Evolutionary conservation across 2,888 invertebrate genomes (phyloP).

Genomic region (Dioctria rufipes): DNA sequence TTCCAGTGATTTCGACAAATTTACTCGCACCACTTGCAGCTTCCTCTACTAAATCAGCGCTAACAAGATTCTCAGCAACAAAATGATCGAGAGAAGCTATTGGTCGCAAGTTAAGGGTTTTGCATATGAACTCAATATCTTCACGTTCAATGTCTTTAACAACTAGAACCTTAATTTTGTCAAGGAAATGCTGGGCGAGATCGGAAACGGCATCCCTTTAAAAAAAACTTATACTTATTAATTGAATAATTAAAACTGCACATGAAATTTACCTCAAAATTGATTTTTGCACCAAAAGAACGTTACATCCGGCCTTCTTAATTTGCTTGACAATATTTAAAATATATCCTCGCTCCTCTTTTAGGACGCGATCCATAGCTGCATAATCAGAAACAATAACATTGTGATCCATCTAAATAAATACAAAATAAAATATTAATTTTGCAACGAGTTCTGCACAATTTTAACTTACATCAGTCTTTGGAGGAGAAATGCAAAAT

Average conservation of each 20-base stretch:
- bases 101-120: conserved; percentile 93
- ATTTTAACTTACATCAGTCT: conserved; percentile 96
- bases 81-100: conserved; percentile 99
- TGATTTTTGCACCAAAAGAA: conserved; percentile 90
- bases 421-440: conserved; percentile 59
- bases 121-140: conserved; percentile 98
- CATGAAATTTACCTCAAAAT: conserved; percentile 76
- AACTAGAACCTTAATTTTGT: conserved; percentile 99
- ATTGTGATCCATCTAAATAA: conserved; percentile 92
- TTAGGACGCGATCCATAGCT: conserved; percentile 99
- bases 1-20: conserved; percentile 94
- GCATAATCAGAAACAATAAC: conserved; percentile 98
- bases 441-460: not conserved
- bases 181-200: conserved; percentile 96
- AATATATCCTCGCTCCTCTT: conserved; percentile 98
- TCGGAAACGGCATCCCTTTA: conserved; percentile 95
- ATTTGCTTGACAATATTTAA: conserved; percentile 99
- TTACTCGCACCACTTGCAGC: conserved; percentile 89
- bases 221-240: not conserved
- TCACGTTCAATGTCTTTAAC: conserved; percentile 98
- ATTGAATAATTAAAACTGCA: conserved; percentile 1
- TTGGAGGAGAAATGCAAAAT: conserved; percentile 99
- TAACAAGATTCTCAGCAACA: conserved; percentile 89
- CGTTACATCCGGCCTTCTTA: conserved; percentile 98
- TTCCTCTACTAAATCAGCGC: conserved; percentile 96